phyloP scores from a whole-genome alignment of 2,888 invertebrate genomes.

The Polia nebulosa region DNA sequence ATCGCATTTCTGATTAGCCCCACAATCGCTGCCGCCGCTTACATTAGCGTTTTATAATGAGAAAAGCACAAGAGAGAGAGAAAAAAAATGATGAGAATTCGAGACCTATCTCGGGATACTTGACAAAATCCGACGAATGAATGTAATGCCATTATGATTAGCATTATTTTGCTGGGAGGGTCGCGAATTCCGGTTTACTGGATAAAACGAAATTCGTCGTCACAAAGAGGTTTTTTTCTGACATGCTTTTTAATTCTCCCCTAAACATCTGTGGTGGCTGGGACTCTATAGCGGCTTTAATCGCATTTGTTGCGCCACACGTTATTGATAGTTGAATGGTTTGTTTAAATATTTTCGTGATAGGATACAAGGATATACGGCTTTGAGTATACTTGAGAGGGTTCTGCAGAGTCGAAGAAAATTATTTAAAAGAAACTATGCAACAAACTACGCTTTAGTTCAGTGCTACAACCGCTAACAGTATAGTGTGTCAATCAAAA shows the following conservation, averaged over 20 bases:
- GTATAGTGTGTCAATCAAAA: too few species aligned
- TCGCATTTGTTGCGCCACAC: conserved; percentile 88
- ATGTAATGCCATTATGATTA: conserved; percentile 91
- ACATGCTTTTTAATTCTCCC: conserved; percentile 83
- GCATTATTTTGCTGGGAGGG: conserved; percentile 88
- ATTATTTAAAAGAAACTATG: background rate
- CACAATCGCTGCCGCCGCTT: conserved; percentile 76
- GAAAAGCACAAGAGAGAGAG: conserved; percentile 75
- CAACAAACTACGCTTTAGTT: background rate
- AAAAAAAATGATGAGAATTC: conserved; percentile 83
- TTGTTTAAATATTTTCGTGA: conserved; percentile 87
- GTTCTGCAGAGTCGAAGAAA: conserved; percentile 8
- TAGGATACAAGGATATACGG: conserved; percentile 51
- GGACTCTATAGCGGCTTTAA: conserved; percentile 82
- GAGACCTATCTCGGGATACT: conserved; percentile 83
- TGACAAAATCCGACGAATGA: conserved; percentile 88
- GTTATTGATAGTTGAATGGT: conserved; percentile 87
- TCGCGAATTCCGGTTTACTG: conserved; percentile 88
- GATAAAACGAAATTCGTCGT: conserved; percentile 87
- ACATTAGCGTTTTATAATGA: conserved; percentile 83
- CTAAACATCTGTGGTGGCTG: conserved; percentile 85
- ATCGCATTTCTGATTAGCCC: conserved; percentile 74
- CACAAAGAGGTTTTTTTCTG: conserved; percentile 84
- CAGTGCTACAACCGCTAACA: too few species aligned
- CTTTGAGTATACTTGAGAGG: background rate